Base-by-base conservation (phyloP, 2,113 vertebrate species). In the Phodopus roborovskii region DNA sequence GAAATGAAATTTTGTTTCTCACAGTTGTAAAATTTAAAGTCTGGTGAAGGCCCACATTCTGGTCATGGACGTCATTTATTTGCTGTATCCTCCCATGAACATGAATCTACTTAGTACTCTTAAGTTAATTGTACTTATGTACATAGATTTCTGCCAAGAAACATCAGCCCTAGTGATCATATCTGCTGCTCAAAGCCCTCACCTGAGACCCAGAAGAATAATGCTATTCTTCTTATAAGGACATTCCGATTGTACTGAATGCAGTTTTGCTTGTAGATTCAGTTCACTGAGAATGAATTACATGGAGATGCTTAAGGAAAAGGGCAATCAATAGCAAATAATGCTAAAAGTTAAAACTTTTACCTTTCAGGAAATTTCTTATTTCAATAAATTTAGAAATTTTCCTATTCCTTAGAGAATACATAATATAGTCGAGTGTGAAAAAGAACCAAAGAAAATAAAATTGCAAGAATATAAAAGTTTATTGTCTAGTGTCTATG, bases 361-460 rank as follows among this genome's bases (percentile, higher is more conserved):
- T 96, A 24, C 45, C 5, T 89, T 89, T 90, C 39, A 88, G 60
- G 73, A 81, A 88, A 26, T 66, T 79, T 73, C 22, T 64, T 36
- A 89, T 56, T 89, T 33, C 77, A 82, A 87, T 48, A 91, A 86
- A 53, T 30, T 79, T 70, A 79, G 42, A 1, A 81, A 64, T 24
- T 24, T 0, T 0, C 16, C 5, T 8, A 60, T 28, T 48, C 28
- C 22, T 81, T 93, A 88, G 64, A 91, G 39, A 91, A 77, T 79
- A 45, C 16, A 64, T 56, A 88, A 39, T 50, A 66, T 70, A 64
- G 3, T 62, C 33, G 33, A 62, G 15, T 60, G 11, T 68, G 86
- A 91, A 45, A 62, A 2, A 66, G 87, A 88, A 66, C 3, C 56
- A 13, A 82, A 70, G 28, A 45, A 24, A 86, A 90, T 56, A 96